A percentile compares a stretch with the other conserved stretches of the same genome.
These are phyloP conservation scores for Oxyura jamaicensis DNA, from an alignment of 2,113 vertebrate genomes.

Conservation along the genomic window DNA sequence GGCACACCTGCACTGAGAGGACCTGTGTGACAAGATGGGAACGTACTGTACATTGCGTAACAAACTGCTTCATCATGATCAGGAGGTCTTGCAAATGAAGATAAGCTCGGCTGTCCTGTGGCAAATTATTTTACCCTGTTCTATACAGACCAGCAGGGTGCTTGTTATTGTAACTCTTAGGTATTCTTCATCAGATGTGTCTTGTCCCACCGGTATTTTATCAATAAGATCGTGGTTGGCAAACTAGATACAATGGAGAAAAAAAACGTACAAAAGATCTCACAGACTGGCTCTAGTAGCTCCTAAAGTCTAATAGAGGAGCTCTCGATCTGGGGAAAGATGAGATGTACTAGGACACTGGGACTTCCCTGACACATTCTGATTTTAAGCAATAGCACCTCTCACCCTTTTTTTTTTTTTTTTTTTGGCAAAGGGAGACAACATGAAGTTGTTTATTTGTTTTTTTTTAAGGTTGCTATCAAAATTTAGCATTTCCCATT, in stretches of 20 bases:
- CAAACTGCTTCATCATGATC: neutral
- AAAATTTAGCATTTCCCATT: neutral
- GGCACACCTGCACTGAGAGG: neutral
- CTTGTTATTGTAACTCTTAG: neutral
- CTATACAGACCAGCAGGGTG: neutral
- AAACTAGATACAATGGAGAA: neutral
- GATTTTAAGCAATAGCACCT: neutral
- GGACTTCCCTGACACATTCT: neutral
- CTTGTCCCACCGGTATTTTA: neutral
- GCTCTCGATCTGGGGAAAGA: neutral
- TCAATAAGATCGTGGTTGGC: neutral
- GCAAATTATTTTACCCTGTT: neutral
- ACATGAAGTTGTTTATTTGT: neutral
- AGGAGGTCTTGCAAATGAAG: neutral
- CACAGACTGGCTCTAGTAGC: neutral
- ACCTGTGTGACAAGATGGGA: neutral
- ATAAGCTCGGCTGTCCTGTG: neutral
- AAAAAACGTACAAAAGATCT: neutral
- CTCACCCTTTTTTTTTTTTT: neutral
- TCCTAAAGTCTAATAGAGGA: neutral
- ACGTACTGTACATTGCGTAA: rapidly evolving
- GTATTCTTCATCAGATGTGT: neutral
- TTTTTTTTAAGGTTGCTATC: neutral
- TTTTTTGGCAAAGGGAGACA: neutral
- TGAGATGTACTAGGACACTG: neutral